phyloP scores from a whole-genome alignment of 1,140 invertebrate genomes.

The Heliconius eleuchia region DNA sequence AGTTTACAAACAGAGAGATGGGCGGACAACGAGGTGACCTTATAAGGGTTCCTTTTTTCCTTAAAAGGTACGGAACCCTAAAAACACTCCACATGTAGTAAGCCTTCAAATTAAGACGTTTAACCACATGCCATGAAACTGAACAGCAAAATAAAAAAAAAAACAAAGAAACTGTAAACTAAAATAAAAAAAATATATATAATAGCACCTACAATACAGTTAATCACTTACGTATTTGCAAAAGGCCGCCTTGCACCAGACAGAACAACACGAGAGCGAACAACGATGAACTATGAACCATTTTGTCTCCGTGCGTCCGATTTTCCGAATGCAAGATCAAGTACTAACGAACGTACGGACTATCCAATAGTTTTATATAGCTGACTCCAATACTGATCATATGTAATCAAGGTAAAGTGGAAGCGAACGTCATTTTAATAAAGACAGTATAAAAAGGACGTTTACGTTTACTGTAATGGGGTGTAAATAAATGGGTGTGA shows the following conservation, averaged over 20 bases:
- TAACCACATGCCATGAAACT: too few relatives aligned
- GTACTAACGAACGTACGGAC: constrained; percentile 31
- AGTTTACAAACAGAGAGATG: too few relatives aligned
- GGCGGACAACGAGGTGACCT: too few relatives aligned
- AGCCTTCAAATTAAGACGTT: too few relatives aligned
- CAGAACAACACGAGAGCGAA: constrained; percentile 19
- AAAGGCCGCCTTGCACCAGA: constrained; percentile 11
- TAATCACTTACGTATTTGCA: constrained; percentile 34
- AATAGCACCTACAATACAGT: neutral
- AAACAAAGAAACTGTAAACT: neutral
- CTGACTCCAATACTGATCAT: constrained; percentile 38
- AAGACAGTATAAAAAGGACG: constrained; percentile 30
- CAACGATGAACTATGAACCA: constrained; percentile 27
- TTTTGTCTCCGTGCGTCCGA: constrained; percentile 28
- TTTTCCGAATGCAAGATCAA: constrained; percentile 21
- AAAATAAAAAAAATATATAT: neutral
- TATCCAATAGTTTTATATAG: constrained; percentile 48
- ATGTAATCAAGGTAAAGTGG: constrained; percentile 42
- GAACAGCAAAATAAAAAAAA: neutral
- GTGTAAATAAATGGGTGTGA: neutral
- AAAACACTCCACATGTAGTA: too few relatives aligned
- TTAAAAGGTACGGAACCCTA: too few relatives aligned
- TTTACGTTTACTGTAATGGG: neutral
- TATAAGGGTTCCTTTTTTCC: too few relatives aligned
- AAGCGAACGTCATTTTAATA: constrained; percentile 33